Evolutionary conservation across 2,888 invertebrate genomes (phyloP), one percentile per base, ranked within the genome.

Genomic region (Philaethria dido): DNA sequence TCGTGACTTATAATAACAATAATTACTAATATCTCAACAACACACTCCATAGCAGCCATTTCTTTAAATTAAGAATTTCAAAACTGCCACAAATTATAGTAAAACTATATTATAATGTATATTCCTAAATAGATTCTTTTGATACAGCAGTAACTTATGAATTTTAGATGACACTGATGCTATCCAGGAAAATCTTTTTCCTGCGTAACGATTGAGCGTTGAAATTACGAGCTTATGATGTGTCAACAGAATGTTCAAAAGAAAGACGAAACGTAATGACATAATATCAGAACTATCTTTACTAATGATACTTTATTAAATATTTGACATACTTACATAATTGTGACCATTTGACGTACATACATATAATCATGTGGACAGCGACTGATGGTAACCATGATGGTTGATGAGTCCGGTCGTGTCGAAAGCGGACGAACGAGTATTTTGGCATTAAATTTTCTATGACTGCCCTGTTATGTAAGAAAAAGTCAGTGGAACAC

Each of bases 161-260:
- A 60, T 45, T 45, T 45, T 29, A 45, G 25, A 29, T 45, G 45
- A 60, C 59, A 45, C 59, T 60, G 8, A 45, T 29, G 44, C 60
- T 33, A 29, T 60, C 45, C 45, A 60, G 60, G 33, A 45, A 60
- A 60, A 60, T 18, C 60, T 45, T 29, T 59, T 60, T 60, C 59
- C 60, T 44, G 60, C 16, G 29, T 60, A 45, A 45, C 45, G 60
- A 13, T 14, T 60, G 45, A 45, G 45, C 45, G 60, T 18, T 45
- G 3, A 60, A 16, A 13, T 45, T 60, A 33, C 18, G 18, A 60
- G 45, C 8, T 60, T 60, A 60, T 33, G 29, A 60, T 1, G 60
- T 45, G 60, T 18, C 9, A 18, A 60, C 45, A 45, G 29, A 44
- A 57, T 22, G 45, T 60, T 60, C 25, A 25, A 52, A 60, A 60